A percentile compares a stretch with the other conserved stretches of the same genome.
phyloP scores from a whole-genome alignment of 2,797 vertebrate species.

The Phoeniculus purpureus region DNA sequence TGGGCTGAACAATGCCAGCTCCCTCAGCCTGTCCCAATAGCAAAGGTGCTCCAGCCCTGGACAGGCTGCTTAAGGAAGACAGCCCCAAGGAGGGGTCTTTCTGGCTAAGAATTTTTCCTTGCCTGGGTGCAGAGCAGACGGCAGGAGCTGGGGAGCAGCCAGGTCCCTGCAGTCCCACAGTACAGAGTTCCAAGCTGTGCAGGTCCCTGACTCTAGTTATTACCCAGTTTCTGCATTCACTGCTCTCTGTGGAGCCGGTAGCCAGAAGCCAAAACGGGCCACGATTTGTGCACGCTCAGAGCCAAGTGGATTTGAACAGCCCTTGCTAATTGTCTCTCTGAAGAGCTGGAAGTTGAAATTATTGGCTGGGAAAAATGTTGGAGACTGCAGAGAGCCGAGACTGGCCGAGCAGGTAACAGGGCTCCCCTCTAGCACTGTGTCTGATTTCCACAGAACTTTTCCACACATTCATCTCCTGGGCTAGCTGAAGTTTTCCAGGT shows the following conservation, averaged over 20 bases:
- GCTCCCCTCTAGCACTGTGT: neutral
- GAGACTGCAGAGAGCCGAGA: neutral
- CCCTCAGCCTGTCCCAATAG: too few relatives aligned
- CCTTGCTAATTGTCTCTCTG: neutral
- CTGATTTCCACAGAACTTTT: neutral
- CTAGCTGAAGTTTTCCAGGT: neutral
- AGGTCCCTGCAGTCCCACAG: fast-evolving
- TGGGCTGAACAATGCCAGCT: too few relatives aligned
- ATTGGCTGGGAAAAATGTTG: neutral
- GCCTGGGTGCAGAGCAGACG: neutral
- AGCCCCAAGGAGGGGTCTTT: neutral
- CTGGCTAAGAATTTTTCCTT: neutral
- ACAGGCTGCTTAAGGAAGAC: fast-evolving
- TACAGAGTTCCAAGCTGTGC: neutral
- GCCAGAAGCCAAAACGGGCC: neutral
- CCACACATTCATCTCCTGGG: neutral
- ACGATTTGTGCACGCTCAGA: fast-evolving
- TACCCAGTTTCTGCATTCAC: neutral
- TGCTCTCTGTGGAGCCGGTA: neutral
- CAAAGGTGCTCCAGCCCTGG: neutral
- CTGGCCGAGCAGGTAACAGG: fast-evolving
- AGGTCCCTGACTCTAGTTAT: fast-evolving
- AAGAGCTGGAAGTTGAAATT: neutral
- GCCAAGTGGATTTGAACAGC: neutral
- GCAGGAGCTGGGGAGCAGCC: neutral